These are phyloP conservation scores for Lobophora halterata DNA, from an alignment of 2,888 invertebrate genomes.

Conservation along the genomic window DNA sequence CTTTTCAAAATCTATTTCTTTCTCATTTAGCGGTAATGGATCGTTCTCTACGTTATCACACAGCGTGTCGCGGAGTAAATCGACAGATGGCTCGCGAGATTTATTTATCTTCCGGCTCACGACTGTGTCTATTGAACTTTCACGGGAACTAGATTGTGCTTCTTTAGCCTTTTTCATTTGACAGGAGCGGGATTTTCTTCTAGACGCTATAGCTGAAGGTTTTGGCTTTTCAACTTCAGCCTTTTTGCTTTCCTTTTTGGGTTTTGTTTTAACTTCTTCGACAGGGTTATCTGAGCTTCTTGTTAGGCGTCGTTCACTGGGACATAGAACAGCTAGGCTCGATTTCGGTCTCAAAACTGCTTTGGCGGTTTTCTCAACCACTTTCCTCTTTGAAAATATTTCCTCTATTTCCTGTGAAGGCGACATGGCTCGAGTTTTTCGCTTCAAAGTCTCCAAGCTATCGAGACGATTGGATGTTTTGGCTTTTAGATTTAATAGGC, in stretches of 20 bases:
- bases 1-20: constrained; percentile 77
- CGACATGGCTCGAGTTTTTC: constrained; percentile 79
- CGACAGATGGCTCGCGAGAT: constrained; percentile 69
- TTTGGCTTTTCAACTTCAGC: constrained; percentile 48
- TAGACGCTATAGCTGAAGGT: constrained; percentile 51
- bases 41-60: constrained; percentile 78
- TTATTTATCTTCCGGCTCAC: constrained; percentile 58
- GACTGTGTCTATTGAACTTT: constrained; percentile 71
- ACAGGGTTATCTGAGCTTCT: constrained; percentile 62
- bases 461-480: constrained; percentile 56
- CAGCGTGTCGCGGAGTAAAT: constrained; percentile 61
- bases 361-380: constrained; percentile 60
- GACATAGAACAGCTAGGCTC: constrained; percentile 67
- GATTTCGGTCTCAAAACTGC: constrained; percentile 66
- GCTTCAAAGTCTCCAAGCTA: constrained; percentile 70
- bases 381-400: constrained; percentile 70
- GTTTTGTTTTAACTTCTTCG: constrained; percentile 55
- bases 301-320: constrained; percentile 64
- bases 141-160: constrained; percentile 69
- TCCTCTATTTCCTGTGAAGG: constrained; percentile 82
- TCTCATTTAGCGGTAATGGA: constrained; percentile 78
- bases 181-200: constrained; percentile 71
- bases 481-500: constrained; percentile 68
- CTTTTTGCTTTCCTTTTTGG: constrained; percentile 56
- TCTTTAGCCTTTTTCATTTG: constrained; percentile 59